phyloP scores from a whole-genome alignment of 2,888 invertebrate species.

The Lumbricus terrestris region DNA sequence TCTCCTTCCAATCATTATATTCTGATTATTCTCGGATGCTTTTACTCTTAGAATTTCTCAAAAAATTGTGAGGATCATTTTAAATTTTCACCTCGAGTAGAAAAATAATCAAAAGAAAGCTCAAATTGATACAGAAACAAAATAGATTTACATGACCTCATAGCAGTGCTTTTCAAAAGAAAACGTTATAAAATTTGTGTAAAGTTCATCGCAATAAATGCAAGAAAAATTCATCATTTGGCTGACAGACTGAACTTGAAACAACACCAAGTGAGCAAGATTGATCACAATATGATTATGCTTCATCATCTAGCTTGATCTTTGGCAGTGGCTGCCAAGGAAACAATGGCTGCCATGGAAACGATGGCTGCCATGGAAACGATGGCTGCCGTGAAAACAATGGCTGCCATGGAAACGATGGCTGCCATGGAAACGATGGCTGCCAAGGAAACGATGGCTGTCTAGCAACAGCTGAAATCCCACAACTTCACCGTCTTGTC shows the following conservation, averaged over 20 bases:
- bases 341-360: neutral
- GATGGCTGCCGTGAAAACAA: neutral
- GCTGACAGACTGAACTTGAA: neutral
- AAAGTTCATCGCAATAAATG: neutral
- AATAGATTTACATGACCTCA: neutral
- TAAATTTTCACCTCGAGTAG: neutral
- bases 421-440: too few species aligned
- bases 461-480: constrained; percentile 60
- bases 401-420: too few species aligned
- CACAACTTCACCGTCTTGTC: constrained; percentile 64
- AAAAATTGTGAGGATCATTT: neutral
- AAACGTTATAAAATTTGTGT: neutral
- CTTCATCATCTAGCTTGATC: neutral
- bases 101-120: neutral
- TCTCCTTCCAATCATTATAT: neutral
- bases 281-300: neutral
- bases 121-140: neutral
- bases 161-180: neutral
- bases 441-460: neutral
- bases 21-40: too few species aligned
- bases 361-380: too few species aligned
- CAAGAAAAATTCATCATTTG: neutral
- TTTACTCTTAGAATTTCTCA: too few species aligned
- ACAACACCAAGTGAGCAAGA: neutral
- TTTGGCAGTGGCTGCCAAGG: neutral